Evolutionary conservation across 2,888 invertebrate genomes (phyloP).

Genomic region (Aleiodes leptofemur): DNA sequence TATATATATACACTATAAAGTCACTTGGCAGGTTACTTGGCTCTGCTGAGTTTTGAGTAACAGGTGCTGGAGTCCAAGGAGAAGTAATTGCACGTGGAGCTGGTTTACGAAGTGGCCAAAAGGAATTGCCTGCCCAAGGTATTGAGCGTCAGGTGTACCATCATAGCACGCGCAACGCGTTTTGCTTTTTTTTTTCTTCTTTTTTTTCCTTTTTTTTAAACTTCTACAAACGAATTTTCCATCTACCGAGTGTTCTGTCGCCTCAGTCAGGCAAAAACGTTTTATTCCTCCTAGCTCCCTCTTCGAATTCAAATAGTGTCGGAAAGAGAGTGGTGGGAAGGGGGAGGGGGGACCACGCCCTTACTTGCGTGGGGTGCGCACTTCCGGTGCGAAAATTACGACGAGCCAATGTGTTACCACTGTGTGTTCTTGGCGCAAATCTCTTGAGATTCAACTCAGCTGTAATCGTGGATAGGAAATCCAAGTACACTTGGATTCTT

Average conservation of each 20-base stretch:
- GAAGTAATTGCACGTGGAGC: slow-evolving; percentile 22
- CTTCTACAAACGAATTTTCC: background rate
- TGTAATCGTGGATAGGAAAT: background rate
- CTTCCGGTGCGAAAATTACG: slow-evolving; percentile 66
- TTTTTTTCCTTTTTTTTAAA: background rate
- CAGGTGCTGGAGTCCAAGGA: slow-evolving; percentile 40
- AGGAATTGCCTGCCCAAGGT: slow-evolving; percentile 9
- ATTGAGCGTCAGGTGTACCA: slow-evolving; percentile 25
- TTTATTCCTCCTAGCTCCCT: slow-evolving; percentile 10
- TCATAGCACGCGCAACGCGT: slow-evolving; percentile 19
- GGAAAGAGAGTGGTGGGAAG: background rate
- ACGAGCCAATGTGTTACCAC: slow-evolving; percentile 47
- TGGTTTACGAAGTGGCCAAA: slow-evolving; percentile 27
- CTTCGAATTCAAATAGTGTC: slow-evolving; percentile 18
- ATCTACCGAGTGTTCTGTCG: background rate
- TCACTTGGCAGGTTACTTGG: slow-evolving; percentile 21
- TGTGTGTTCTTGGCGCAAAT: slow-evolving; percentile 3
- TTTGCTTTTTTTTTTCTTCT: slow-evolving; percentile 5
- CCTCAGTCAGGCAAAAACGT: slow-evolving; percentile 23
- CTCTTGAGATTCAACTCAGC: slow-evolving; percentile 18
- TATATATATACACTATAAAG: background rate
- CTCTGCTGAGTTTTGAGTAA: slow-evolving; percentile 37
- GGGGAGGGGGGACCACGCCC: slow-evolving; percentile 65
- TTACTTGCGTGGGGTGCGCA: slow-evolving; percentile 63
- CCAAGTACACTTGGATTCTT: background rate